These are phyloP conservation scores for Scophthalmus maximus DNA, from an alignment of 2,113 vertebrate genomes.

Conservation along the genomic window DNA sequence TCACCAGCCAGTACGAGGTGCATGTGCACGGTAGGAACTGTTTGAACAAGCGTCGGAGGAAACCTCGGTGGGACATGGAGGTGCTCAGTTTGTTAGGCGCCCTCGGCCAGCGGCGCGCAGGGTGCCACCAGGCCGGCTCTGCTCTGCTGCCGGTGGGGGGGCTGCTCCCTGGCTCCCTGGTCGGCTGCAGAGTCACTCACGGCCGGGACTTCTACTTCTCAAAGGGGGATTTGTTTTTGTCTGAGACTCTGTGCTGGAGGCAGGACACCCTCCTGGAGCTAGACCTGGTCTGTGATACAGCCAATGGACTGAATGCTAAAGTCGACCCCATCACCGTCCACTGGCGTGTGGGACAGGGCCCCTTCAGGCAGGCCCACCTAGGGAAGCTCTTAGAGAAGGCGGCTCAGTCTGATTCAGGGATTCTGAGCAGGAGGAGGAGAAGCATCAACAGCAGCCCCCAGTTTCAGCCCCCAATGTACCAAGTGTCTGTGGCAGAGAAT, in stretches of 20 bases:
- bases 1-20: conserved; percentile 79
- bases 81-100: conserved; percentile 72
- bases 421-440: conserved; percentile 82
- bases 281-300: conserved; percentile 74
- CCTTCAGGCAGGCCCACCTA: conserved; percentile 73
- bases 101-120: conserved; percentile 37
- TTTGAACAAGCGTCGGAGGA: conserved; percentile 63
- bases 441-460: conserved; percentile 89
- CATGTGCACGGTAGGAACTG: conserved; percentile 82
- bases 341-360: conserved; percentile 79
- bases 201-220: conserved; percentile 73
- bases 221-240: conserved; percentile 77
- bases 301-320: conserved; percentile 31
- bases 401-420: conserved; percentile 60
- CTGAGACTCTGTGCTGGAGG: conserved; percentile 80
- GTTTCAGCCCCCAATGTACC: conserved; percentile 95
- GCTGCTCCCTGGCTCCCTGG: conserved; percentile 69
- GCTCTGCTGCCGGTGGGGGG: conserved; percentile 72
- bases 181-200: conserved; percentile 72
- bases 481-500: conserved; percentile 92
- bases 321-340: conserved; percentile 60
- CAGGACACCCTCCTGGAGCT: conserved; percentile 64
- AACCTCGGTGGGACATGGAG: conserved; percentile 78
- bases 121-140: conserved; percentile 68
- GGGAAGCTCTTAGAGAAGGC: conserved; percentile 69